Evolutionary conservation across 1,140 invertebrate species (phyloP), one percentile per base, ranked within the genome.

Genomic region (Tetramorium simillimum): DNA sequence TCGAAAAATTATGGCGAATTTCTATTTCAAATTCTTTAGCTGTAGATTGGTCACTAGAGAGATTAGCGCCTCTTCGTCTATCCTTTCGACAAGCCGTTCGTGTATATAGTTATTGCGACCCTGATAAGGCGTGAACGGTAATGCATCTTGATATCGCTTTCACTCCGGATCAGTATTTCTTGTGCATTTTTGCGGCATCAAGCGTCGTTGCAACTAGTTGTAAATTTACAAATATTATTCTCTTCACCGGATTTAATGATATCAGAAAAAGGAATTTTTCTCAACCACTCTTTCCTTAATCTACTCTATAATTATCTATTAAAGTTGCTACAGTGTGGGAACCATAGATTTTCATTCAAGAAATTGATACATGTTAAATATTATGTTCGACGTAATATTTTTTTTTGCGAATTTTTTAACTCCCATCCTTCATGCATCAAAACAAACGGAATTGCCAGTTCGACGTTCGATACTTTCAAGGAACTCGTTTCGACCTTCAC

Each of bases 81-180:
- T 51, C 3, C 63, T 67, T 67, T 53, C 46, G 16, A 69, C 60
- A 65, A 69, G 58, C 3, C 46, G 21, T 85, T 77, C 46, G 49
- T 62, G 53, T 89, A 33, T 33, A 33, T 33, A 82, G 87, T 89
- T 89, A 90, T 80, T 73, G 33, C 85, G 70, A 80, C 49, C 56
- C 72, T 86, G 70, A 63, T 89, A 86, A 90, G 33, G 12, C 73
- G 21, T 60, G 53, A 46, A 65, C n/a, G 46, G 14, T 21, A 46
- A 78, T 16, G 40, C 24, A 62, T 56, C 43, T 12, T 56, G 51
- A 78, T 90, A 60, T 84, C 58, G 77, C 87, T 90, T 90, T 90
- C 89, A 87, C 87, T 89, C 63, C 28, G 70, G 58, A 51, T 89
- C 33, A 28, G 3, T 82, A 46, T 18, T 63, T 21, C 33, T 51